Evolutionary conservation across 2,888 invertebrate species (phyloP).

Genomic region (Camponotus fellah): DNA sequence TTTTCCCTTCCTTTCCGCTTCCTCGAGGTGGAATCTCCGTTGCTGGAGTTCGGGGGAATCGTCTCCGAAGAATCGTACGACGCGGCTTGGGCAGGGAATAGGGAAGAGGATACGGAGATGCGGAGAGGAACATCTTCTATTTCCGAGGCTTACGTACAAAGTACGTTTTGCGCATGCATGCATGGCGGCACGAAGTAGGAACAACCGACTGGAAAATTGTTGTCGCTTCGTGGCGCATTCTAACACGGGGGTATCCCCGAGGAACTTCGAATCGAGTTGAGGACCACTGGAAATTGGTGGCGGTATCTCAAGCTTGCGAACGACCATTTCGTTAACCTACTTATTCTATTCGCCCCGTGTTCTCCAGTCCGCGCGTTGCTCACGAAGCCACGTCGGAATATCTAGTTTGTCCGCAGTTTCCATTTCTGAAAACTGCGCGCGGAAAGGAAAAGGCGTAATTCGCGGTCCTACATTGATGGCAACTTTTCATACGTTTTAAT

Average conservation of each 20-base stretch:
- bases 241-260: slow-evolving; percentile 44
- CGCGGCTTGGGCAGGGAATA: background rate
- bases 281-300: slow-evolving; percentile 74
- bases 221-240: slow-evolving; percentile 68
- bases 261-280: slow-evolving; percentile 74
- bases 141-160: slow-evolving; percentile 71
- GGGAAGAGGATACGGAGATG: slow-evolving; percentile 20
- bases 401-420: slow-evolving; percentile 65
- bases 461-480: slow-evolving; percentile 25
- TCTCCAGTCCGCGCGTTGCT: slow-evolving; percentile 34
- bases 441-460: slow-evolving; percentile 39
- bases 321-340: slow-evolving; percentile 78
- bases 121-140: slow-evolving; percentile 62
- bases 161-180: slow-evolving; percentile 71
- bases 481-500: slow-evolving; percentile 51
- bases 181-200: slow-evolving; percentile 63
- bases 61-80: slow-evolving; percentile 30
- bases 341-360: slow-evolving; percentile 70
- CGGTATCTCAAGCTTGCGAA: slow-evolving; percentile 75
- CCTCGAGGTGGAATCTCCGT: slow-evolving; percentile 44
- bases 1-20: slow-evolving; percentile 45
- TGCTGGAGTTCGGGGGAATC: slow-evolving; percentile 33
- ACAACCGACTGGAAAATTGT: slow-evolving; percentile 76
- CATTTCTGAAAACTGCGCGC: slow-evolving; percentile 57
- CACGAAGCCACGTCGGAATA: slow-evolving; percentile 50